Evolutionary conservation across 2,797 vertebrate species (phyloP).

Genomic region (Sebastes trivittatus): DNA sequence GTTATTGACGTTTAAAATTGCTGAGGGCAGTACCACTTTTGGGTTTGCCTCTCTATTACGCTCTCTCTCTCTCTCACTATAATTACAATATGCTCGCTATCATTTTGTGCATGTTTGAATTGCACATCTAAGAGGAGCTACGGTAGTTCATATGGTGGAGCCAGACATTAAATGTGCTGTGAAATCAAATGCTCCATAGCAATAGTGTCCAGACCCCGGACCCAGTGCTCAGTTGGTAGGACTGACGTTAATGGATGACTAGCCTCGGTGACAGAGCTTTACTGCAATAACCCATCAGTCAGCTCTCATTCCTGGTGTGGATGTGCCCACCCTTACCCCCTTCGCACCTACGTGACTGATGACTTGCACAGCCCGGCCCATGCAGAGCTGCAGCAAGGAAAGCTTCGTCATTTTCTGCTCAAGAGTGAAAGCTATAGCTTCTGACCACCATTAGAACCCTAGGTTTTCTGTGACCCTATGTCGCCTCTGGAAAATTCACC

Average conservation of each 20-base stretch:
- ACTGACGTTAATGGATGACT: slow-evolving; percentile 64
- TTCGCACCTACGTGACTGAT: slow-evolving; percentile 61
- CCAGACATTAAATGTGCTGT: slow-evolving; percentile 45
- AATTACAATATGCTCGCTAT: slow-evolving; percentile 6
- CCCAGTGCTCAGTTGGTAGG: slow-evolving; percentile 31
- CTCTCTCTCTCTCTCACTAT: not conserved
- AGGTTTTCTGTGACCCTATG: slow-evolving; percentile 50
- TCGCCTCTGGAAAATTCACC: slow-evolving; percentile 55
- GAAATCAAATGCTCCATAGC: slow-evolving; percentile 36
- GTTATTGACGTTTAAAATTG: slow-evolving; percentile 34
- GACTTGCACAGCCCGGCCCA: slow-evolving; percentile 43
- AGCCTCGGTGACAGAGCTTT: slow-evolving; percentile 49
- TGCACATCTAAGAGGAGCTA: slow-evolving; percentile 16
- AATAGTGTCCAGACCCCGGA: slow-evolving; percentile 6
- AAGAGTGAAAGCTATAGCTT: slow-evolving; percentile 38
- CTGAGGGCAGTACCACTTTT: not conserved
- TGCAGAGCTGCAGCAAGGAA: slow-evolving; percentile 50
- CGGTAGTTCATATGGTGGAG: slow-evolving; percentile 10
- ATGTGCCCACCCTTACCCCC: slow-evolving; percentile 44
- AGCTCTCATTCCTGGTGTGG: slow-evolving; percentile 58
- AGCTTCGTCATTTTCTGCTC: slow-evolving; percentile 50
- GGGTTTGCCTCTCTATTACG: slow-evolving; percentile 1
- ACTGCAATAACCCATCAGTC: slow-evolving; percentile 67
- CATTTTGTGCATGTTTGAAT: slow-evolving; percentile 27
- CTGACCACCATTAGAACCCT: slow-evolving; percentile 53